phyloP scores from a whole-genome alignment of 35 echinoderm and acorn worm species.

The Diadema setosum region DNA sequence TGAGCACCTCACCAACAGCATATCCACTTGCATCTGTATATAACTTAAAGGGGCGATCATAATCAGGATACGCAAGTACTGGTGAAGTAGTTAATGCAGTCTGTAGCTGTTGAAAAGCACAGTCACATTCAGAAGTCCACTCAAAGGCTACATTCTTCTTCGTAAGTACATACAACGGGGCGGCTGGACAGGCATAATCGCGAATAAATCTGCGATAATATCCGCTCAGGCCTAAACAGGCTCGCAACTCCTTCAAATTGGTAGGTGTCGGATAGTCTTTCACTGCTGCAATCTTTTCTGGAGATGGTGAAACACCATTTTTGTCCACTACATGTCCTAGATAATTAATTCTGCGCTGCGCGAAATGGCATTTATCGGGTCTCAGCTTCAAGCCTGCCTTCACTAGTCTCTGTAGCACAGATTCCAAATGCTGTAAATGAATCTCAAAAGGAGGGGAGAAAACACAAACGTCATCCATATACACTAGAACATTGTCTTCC shows the following conservation, averaged over 20 bases:
- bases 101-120: slow-evolving; percentile 37
- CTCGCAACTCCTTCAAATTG: slow-evolving; percentile 6
- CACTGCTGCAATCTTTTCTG: slow-evolving; percentile 1
- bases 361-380: slow-evolving; percentile 26
- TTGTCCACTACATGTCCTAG: neutral
- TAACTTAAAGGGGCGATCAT: slow-evolving; percentile 24
- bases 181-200: neutral
- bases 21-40: slow-evolving; percentile 61
- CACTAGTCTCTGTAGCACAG: neutral
- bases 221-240: neutral
- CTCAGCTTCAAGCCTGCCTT: slow-evolving; percentile 1
- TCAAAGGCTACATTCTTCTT: slow-evolving; percentile 20
- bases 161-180: slow-evolving; percentile 12
- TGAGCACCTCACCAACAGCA: slow-evolving; percentile 55
- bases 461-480: slow-evolving; percentile 32
- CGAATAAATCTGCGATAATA: slow-evolving; percentile 25
- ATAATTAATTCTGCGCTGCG: neutral
- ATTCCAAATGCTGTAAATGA: neutral
- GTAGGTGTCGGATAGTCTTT: neutral
- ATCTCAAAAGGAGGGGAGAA: neutral
- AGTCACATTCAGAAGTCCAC: slow-evolving; percentile 50
- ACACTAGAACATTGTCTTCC: slow-evolving; percentile 8
- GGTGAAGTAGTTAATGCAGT: slow-evolving; percentile 27
- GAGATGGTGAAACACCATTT: slow-evolving; percentile 20
- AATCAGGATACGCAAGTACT: slow-evolving; percentile 56